Conservation (phyloP, 2,888 invertebrate genomes). For the Mesorhabditis belari region DNA sequence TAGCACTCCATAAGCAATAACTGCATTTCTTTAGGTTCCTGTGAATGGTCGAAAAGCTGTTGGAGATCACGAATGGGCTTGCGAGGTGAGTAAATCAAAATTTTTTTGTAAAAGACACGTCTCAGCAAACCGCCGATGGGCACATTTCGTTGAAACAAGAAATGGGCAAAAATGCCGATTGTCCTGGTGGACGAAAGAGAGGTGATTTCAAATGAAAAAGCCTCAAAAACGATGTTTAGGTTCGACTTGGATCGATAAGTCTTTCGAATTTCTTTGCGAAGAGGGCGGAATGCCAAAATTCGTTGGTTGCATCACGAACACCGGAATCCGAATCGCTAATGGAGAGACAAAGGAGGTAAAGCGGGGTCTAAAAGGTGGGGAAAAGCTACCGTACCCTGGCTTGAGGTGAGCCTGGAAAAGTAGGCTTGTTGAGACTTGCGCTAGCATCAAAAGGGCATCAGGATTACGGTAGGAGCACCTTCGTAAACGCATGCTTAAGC, state of each 20-base stretch:
- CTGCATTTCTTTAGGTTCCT: slow-evolving; percentile 9
- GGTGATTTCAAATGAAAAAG: no score
- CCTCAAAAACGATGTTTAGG: no score
- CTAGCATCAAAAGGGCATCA: no score
- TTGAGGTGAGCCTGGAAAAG: no score
- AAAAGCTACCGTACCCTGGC: no score
- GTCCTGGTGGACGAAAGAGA: slow-evolving; percentile 23
- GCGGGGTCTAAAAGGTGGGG: no score
- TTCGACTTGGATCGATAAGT: slow-evolving; percentile 29
- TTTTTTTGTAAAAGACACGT: neutral
- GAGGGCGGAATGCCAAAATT: slow-evolving; percentile 26
- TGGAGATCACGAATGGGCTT: slow-evolving; percentile 26
- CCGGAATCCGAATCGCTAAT: slow-evolving; percentile 6
- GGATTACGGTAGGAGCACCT: no score
- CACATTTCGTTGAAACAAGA: slow-evolving; percentile 27
- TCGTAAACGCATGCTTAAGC: no score
- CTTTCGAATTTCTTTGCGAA: slow-evolving; percentile 34
- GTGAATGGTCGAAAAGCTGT: slow-evolving; percentile 9
- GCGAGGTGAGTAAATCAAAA: slow-evolving; percentile 12
- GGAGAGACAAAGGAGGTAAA: slow-evolving; percentile 5
- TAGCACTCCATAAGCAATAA: slow-evolving; percentile 7
- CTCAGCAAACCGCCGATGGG: slow-evolving; percentile 9
- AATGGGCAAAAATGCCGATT: slow-evolving; percentile 20
- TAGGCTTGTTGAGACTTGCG: no score
- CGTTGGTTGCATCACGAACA: slow-evolving; percentile 16